phyloP scores from a whole-genome alignment of 2,888 invertebrate species.

The Tachystola acroxantha region DNA sequence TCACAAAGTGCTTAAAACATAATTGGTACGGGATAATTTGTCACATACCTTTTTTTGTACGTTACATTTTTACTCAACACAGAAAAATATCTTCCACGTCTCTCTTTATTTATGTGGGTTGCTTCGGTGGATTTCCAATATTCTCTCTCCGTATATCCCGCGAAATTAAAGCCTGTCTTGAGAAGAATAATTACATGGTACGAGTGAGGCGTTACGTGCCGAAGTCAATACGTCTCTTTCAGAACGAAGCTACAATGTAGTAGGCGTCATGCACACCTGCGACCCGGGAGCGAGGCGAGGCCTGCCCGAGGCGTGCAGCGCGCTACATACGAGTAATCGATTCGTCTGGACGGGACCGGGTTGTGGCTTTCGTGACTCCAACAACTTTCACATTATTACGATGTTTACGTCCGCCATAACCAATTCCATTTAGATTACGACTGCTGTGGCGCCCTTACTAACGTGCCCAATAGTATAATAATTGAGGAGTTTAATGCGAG shows the following conservation, averaged over 20 bases:
- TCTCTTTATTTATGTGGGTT: constrained; percentile 27
- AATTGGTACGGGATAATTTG: constrained; percentile 33
- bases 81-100: constrained; percentile 15
- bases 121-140: constrained; percentile 15
- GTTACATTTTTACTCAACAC: constrained; percentile 27
- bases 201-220: constrained; percentile 22
- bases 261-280: constrained; percentile 51
- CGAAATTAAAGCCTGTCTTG: constrained; percentile 22
- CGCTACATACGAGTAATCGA: constrained; percentile 58
- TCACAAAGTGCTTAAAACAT: constrained; percentile 18
- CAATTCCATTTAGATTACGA: constrained; percentile 43
- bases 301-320: constrained; percentile 16
- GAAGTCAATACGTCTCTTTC: constrained; percentile 37
- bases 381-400: constrained; percentile 51
- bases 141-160: constrained; percentile 24
- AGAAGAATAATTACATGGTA: constrained; percentile 29
- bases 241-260: constrained; percentile 37
- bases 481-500: constrained; percentile 37
- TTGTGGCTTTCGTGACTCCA: constrained; percentile 50
- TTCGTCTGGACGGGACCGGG: constrained; percentile 56
- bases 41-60: constrained; percentile 26
- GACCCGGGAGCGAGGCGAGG: constrained; percentile 17
- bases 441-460: constrained; percentile 27
- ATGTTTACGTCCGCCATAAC: constrained; percentile 54
- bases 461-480: constrained; percentile 53